Evolutionary conservation across 1,140 invertebrate species (phyloP), one percentile per base, ranked within the genome.

Genomic region (Planococcus citri): DNA sequence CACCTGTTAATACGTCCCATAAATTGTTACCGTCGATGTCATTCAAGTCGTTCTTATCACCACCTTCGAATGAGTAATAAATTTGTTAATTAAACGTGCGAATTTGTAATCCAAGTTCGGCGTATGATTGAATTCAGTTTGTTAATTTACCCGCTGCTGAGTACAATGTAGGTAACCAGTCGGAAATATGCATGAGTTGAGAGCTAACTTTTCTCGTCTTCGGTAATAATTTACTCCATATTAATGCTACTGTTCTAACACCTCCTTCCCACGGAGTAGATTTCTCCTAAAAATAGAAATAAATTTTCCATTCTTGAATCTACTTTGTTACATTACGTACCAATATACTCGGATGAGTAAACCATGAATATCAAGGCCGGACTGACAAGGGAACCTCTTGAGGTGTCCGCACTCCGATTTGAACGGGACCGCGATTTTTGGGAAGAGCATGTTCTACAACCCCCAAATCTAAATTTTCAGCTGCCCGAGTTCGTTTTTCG

Each of bases 111-210:
- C 12, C 29, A 3, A 33, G 3, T 33, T 33, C 12, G n/a, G n/a
- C 57, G 6, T 6, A 60, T n/a, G 17, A 20, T 60, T 60, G 4
- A 60, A 20, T 6, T 6, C 57, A 60, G 22, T 24, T 25, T 27
- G 9, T 64, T 27, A 1, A 27, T 17, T 70, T 78, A 69, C 83
- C 83, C 20, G 81, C 83, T 4, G 82, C 82, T 20, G 77, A 70
- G 57, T 79, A 83, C 0, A 88, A 72, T 0, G 88, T 88, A 0
- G 89, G 88, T 33, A 91, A 74, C 88, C 88, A 90, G 77, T 91
- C 89, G 69, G 82, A 82, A 14, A 90, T 82, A 73, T 89, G 87
- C 71, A 89, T 82, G 61, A 89, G 75, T 37, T 87, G 77, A 67
- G 81, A 78, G 1, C 81, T 82, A 1, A 88, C 79, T 68, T 82